phyloP scores from a whole-genome alignment of 2,797 vertebrate genomes.

The Aldrovandia affinis region DNA sequence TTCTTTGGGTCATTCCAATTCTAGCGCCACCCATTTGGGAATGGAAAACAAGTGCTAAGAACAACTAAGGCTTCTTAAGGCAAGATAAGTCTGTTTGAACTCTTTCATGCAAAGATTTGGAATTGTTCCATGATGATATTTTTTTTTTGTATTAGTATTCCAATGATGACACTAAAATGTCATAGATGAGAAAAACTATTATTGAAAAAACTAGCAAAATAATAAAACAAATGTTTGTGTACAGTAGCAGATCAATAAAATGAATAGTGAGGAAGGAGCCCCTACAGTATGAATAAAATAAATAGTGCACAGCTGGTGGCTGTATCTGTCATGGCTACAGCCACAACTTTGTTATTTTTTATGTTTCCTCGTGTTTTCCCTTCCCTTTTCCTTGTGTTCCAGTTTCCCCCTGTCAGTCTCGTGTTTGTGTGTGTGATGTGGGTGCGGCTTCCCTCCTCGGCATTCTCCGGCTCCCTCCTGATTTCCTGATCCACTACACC shows the following conservation, averaged over 20 bases:
- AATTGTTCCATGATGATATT: neutral
- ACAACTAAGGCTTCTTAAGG: neutral
- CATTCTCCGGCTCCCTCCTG: too few relatives aligned
- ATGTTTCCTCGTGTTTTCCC: too few relatives aligned
- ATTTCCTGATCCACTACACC: too few relatives aligned
- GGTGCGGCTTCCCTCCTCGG: too few relatives aligned
- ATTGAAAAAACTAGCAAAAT: neutral
- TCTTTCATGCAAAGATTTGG: neutral
- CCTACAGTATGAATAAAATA: conserved; percentile 55
- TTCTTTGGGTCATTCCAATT: neutral
- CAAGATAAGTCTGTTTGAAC: neutral
- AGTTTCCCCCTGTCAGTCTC: too few relatives aligned
- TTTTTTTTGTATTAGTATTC: too few relatives aligned
- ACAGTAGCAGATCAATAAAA: neutral
- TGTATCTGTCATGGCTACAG: too few relatives aligned
- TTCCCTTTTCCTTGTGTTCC: too few relatives aligned
- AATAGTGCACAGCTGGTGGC: conserved; percentile 57
- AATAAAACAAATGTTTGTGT: neutral
- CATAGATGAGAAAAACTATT: neutral
- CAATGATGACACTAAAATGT: neutral
- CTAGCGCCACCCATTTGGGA: conserved; percentile 16
- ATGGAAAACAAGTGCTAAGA: conserved; percentile 4
- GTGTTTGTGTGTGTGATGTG: too few relatives aligned
- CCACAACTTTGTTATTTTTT: too few relatives aligned
- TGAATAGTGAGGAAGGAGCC: conserved; percentile 40